These are phyloP conservation scores for Drosophila saltans DNA, from an alignment of 1,140 invertebrate species.

Conservation along the genomic window DNA sequence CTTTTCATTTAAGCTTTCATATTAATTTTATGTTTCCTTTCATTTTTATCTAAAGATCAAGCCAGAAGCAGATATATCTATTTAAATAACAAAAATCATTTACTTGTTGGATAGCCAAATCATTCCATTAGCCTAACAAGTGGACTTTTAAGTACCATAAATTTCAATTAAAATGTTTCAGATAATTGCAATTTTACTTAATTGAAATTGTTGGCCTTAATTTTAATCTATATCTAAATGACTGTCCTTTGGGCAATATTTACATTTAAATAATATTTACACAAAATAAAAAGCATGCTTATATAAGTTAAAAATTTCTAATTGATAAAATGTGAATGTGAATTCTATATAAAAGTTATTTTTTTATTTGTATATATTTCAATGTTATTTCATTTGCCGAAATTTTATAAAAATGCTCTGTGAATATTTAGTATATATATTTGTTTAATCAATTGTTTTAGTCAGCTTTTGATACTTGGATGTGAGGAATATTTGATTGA, in stretches of 20 bases:
- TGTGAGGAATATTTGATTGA: constrained; percentile 42
- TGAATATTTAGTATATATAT: constrained; percentile 47
- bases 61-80: too few relatives aligned
- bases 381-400: constrained; percentile 15
- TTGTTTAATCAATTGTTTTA: constrained; percentile 59
- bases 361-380: not conserved
- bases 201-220: not conserved
- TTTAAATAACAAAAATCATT: too few relatives aligned
- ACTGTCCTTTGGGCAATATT: constrained; percentile 4
- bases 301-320: not conserved
- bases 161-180: too few relatives aligned
- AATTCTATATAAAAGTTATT: constrained; percentile 12
- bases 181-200: too few relatives aligned
- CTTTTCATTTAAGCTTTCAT: too few relatives aligned
- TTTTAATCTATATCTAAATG: not conserved
- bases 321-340: constrained; percentile 19
- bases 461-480: constrained; percentile 77
- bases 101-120: too few relatives aligned
- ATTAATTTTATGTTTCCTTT: too few relatives aligned
- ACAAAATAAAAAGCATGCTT: constrained; percentile 4
- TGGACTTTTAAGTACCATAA: too few relatives aligned
- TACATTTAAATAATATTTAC: not conserved
- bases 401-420: constrained; percentile 34
- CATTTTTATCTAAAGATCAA: too few relatives aligned
- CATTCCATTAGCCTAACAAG: too few relatives aligned